Evolutionary conservation across 2,797 vertebrate genomes (phyloP).

Genomic region (Bovichtus diacanthus): DNA sequence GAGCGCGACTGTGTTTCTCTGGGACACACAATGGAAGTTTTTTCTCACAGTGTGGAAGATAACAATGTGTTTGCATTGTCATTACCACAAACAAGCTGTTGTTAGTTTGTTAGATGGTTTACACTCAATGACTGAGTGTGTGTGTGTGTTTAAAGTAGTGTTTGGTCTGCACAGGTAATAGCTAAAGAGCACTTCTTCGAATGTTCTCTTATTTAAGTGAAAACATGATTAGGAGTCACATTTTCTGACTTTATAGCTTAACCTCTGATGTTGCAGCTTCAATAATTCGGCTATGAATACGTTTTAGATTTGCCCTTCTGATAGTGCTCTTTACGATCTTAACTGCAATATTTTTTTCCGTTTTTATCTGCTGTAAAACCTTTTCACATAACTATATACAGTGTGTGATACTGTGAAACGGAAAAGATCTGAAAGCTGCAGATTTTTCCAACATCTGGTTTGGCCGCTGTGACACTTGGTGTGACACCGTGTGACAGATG

Average conservation of each 20-base stretch:
- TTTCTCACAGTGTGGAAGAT: constrained; percentile 60
- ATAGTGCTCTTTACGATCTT: background rate
- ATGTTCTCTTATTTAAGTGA: constrained; percentile 33
- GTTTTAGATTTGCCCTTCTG: background rate
- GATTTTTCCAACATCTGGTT: constrained; percentile 67
- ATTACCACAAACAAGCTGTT: constrained; percentile 67
- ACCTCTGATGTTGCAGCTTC: background rate
- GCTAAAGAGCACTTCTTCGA: background rate
- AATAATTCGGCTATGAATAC: background rate
- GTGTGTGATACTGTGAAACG: constrained; percentile 2
- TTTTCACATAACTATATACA: background rate
- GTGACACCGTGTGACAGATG: constrained; percentile 54
- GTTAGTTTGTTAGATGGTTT: constrained; percentile 54
- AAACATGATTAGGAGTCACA: constrained; percentile 1
- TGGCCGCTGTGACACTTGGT: constrained; percentile 29
- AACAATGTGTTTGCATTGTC: constrained; percentile 51
- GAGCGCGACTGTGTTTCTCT: constrained; percentile 21
- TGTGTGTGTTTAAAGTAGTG: constrained; percentile 19
- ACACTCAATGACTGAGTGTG: constrained; percentile 4
- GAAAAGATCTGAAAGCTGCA: constrained; percentile 46
- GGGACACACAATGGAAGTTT: constrained; percentile 42
- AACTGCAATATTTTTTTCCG: background rate
- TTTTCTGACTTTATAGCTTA: background rate
- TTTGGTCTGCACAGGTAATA: background rate
- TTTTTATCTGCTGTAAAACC: background rate